Evolutionary conservation across 2,888 invertebrate genomes (phyloP).

Genomic region (Tribolium freemani): DNA sequence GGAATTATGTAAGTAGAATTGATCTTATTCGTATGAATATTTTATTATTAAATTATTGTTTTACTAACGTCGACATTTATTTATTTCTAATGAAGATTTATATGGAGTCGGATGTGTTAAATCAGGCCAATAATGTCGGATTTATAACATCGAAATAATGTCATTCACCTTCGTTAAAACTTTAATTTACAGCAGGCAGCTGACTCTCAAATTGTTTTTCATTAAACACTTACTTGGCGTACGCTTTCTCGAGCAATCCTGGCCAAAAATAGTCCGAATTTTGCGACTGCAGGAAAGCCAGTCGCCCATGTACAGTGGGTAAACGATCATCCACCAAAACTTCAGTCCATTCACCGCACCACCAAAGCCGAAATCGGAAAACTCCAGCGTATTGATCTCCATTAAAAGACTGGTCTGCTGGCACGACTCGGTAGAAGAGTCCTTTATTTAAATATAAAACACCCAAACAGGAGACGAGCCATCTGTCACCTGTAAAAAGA

Average conservation of each 20-base stretch:
- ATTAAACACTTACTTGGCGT: conserved; percentile 81
- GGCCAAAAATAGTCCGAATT: conserved; percentile 90
- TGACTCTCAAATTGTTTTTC: background rate
- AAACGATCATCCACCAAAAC: conserved; percentile 90
- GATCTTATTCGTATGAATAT: conserved; percentile 1
- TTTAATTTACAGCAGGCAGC: background rate
- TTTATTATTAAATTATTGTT: background rate
- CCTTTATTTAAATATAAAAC: conserved; percentile 88
- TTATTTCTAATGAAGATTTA: conserved; percentile 13
- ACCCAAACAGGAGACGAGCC: conserved; percentile 91
- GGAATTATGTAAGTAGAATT: conserved; percentile 3
- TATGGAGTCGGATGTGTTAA: background rate
- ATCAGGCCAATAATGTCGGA: background rate
- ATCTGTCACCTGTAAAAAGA: conserved; percentile 81
- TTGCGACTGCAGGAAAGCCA: conserved; percentile 88
- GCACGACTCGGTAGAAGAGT: conserved; percentile 91
- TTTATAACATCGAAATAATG: background rate
- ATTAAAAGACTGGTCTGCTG: conserved; percentile 88
- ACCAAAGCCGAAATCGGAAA: conserved; percentile 92
- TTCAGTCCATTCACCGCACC: conserved; percentile 95
- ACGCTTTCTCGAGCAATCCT: conserved; percentile 90
- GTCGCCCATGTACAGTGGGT: conserved; percentile 87
- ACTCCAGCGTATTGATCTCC: conserved; percentile 81
- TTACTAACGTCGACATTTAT: too few species aligned
- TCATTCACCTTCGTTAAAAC: conserved; percentile 11